A percentile compares a stretch with the other conserved stretches of the same genome.
phyloP scores from a whole-genome alignment of 2,888 invertebrate species.

The Cyaniris semiargus region DNA sequence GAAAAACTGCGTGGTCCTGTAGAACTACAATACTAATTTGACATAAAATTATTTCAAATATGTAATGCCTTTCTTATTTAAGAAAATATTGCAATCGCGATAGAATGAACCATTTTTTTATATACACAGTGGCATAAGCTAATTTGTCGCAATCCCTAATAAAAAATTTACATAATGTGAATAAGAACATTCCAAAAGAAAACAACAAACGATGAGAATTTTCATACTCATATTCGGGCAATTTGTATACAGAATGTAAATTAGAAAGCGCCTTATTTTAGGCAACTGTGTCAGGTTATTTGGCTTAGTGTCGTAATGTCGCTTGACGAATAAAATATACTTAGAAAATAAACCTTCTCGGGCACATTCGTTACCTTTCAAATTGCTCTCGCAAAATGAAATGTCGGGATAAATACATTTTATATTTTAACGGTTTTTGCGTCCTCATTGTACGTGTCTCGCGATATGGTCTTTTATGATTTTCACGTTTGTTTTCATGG shows the following conservation, averaged over 20 bases:
- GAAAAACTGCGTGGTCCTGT: not conserved
- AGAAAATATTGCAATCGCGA: not conserved
- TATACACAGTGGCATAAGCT: slow-evolving; percentile 46
- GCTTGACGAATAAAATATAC: slow-evolving; percentile 61
- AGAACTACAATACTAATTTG: not conserved
- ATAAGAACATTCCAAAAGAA: slow-evolving; percentile 66
- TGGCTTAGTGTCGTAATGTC: slow-evolving; percentile 64
- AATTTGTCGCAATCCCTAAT: slow-evolving; percentile 70
- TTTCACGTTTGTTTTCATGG: slow-evolving; percentile 11
- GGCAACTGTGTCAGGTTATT: slow-evolving; percentile 70
- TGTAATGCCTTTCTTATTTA: not conserved
- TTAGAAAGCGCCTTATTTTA: slow-evolving; percentile 75
- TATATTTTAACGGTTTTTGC: slow-evolving; percentile 37
- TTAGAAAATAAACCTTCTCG: slow-evolving; percentile 58
- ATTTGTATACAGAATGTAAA: slow-evolving; percentile 79
- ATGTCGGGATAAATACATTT: slow-evolving; percentile 44
- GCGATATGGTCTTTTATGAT: slow-evolving; percentile 5
- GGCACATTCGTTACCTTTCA: slow-evolving; percentile 58
- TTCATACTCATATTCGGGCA: slow-evolving; percentile 75
- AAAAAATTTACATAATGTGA: slow-evolving; percentile 73
- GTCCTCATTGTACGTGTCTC: slow-evolving; percentile 22
- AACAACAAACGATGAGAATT: slow-evolving; percentile 74
- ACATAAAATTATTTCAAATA: not conserved
- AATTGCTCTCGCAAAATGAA: slow-evolving; percentile 55
- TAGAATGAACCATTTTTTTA: not conserved